phyloP scores from a whole-genome alignment of 92 coral and sea anemone genomes.

The Palythoa caribaeorum region DNA sequence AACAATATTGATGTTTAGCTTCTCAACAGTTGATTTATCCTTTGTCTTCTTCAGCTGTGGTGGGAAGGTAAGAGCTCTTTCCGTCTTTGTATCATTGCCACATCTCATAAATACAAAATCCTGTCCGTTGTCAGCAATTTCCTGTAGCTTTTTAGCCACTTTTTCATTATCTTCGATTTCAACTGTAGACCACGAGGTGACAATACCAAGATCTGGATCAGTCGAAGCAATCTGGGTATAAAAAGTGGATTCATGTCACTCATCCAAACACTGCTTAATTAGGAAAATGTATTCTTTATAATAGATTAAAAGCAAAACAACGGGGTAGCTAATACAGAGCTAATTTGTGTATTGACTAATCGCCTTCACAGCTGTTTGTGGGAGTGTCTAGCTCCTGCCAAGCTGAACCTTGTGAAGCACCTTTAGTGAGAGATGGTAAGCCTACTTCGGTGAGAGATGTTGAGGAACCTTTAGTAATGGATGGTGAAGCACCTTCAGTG shows the following conservation, averaged over 20 bases:
- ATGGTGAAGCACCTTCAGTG: too few relatives aligned
- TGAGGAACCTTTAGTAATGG: too few relatives aligned
- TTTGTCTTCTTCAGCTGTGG: slow-evolving; percentile 22
- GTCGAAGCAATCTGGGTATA: slow-evolving; percentile 27
- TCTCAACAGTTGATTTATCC: not conserved
- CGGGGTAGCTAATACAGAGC: too few relatives aligned
- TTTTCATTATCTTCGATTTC: not conserved
- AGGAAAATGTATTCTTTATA: too few relatives aligned
- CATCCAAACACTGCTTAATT: too few relatives aligned
- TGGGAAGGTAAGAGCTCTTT: slow-evolving; percentile 55
- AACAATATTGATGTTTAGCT: slow-evolving; percentile 62
- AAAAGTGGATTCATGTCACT: not conserved
- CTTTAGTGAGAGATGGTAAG: too few relatives aligned
- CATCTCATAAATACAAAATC: slow-evolving; percentile 55
- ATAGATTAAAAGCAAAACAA: too few relatives aligned
- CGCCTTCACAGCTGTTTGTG: too few relatives aligned
- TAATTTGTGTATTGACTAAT: too few relatives aligned
- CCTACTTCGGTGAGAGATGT: too few relatives aligned
- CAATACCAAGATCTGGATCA: slow-evolving; percentile 25
- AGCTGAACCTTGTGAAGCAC: too few relatives aligned
- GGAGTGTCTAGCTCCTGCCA: too few relatives aligned
- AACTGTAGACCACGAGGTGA: slow-evolving; percentile 18
- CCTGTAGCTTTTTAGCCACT: slow-evolving; percentile 3
- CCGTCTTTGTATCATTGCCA: slow-evolving; percentile 1
- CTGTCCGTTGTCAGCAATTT: slow-evolving; percentile 24